Base-by-base conservation (phyloP, 2,888 invertebrate genomes). In the Rosalia funebris region DNA sequence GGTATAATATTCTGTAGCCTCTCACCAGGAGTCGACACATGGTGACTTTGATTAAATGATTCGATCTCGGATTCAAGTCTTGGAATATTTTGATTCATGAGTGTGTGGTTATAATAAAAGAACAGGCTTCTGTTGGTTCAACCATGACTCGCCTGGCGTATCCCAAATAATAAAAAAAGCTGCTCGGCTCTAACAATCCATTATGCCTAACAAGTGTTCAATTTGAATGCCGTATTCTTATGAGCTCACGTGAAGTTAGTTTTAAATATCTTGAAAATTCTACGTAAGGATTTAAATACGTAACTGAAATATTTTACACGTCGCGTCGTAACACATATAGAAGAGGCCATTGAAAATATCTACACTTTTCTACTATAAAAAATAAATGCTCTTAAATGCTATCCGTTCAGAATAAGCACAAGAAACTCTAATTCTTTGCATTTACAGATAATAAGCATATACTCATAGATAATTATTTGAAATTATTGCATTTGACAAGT, bases 1-100 rank as follows among this genome's bases (percentile, higher is more conserved):
- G 63, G 65, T 67, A 68, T 63, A 68, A 67, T 71, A 72, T 72
- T 69, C 71, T 71, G 73, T 71, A 65, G 73, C 71, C 65, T 68
- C 79, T 74, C 80, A 75, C 75, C 79, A 69, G 80, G 80, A 79
- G 80, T 77, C 79, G 77, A 79, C 79, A 77, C 75, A 79, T 72
- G 65, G 65, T 62, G 79, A 79, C 78, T 72, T 78, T 81, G 80
- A 81, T 80, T 79, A 80, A 81, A 77, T 73, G 81, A 72, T 80
- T 79, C 77, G 80, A 81, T 80, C 79, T 78, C 72, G 73, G 74
- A 71, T 75, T 77, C 75, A 75, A 75, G 72, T 73, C 74, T 74
- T 67, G 72, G 72, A 75, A 75, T 76, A 76, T 74, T 78, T 77
- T 78, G 77, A 79, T 79, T 77, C 78, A 79, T 78, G 77, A 69